Base-by-base conservation (phyloP, 1,140 invertebrate species). In the Artemia franciscana region DNA sequence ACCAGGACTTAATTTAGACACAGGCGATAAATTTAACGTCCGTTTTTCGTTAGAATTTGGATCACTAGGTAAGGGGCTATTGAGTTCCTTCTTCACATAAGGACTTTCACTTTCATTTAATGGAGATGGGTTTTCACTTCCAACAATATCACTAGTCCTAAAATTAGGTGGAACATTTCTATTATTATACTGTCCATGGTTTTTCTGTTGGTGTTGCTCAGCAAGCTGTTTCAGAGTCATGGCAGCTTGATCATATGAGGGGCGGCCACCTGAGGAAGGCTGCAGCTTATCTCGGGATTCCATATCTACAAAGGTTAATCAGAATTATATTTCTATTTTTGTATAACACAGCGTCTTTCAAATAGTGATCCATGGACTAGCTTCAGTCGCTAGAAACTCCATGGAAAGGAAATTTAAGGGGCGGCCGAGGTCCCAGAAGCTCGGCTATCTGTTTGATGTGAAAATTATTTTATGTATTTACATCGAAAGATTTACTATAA, bases 201-300 rank as follows among this genome's bases (percentile, higher is more conserved):
- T 82, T 71, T 87, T 90, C 73, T 90, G 87, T 73, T 93, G 89
- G 71, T 94, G 91, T 70, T 94, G 90, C 70, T 93, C 89, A 4
- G 91, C 91, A 89, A 93, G 91, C 68, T 93, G 89, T 71, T 93
- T 93, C 9, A 94, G 75, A 0, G 89, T 93, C 74, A 92, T 88
- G 3, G 91, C 90, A 0, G 90, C 90, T 5, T 88, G 85, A 60
- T 80, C 67, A 24, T 69, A 28, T 2, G 64, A 60, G n/a, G 69
- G 26, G 23, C 60, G 59, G 18, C 15, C 60, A 28, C 63, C 59
- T 7, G 67, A 65, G 2, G 68, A 18, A 18, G 39, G 62, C 27
- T 24, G 56, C 25, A 62, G 24, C 3, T 28, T 66, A 57, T 65
- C 62, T 18, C 39, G 27, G n/a, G 61, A 27, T 57, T 23, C 26